phyloP scores from a whole-genome alignment of 2,888 invertebrate species.

The Liopterus haemorrhoidalis region DNA sequence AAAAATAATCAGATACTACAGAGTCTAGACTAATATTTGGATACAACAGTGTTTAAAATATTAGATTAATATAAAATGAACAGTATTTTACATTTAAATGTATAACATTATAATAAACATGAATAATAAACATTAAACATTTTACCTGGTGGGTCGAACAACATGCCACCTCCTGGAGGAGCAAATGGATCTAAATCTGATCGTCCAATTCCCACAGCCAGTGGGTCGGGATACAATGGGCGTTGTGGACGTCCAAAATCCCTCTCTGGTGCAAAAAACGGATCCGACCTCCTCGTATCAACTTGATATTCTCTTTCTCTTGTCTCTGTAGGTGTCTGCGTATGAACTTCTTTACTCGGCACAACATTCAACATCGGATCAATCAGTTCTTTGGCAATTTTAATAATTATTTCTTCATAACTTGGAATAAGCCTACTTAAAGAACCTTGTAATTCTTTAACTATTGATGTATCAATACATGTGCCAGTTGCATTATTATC shows the following conservation, averaged over 20 bases:
- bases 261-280: background rate
- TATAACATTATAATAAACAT: no score
- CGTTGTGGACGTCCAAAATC: background rate
- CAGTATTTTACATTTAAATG: no score
- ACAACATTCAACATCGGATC: background rate
- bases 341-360: background rate
- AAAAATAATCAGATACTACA: no score
- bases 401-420: background rate
- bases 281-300: background rate
- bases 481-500: background rate
- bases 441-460: background rate
- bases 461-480: background rate
- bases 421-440: background rate
- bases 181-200: constrained; percentile 50
- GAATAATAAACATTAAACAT: no score
- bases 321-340: background rate
- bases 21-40: no score
- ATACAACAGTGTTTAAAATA: no score
- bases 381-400: background rate
- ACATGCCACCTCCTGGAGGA: constrained; percentile 48
- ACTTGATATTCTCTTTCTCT: no score
- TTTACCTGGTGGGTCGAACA: constrained; percentile 46
- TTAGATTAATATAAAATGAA: no score
- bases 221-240: constrained; percentile 18
- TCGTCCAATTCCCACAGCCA: constrained; percentile 42